These are phyloP conservation scores for Aselliscus stoliczkanus DNA, from an alignment of 2,797 vertebrate species.

Conservation along the genomic window DNA sequence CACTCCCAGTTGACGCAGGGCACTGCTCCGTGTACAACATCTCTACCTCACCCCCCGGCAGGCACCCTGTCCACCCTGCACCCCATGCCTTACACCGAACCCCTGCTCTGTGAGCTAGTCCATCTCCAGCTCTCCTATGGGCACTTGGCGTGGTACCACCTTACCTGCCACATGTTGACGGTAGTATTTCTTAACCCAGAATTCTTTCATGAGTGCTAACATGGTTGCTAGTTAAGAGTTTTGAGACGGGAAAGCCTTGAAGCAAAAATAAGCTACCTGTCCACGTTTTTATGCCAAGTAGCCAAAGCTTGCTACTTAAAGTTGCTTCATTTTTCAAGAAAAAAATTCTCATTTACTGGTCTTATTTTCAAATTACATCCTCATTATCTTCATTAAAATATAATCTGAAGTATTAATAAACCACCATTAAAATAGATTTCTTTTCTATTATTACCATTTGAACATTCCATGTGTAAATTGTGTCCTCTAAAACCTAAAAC, in stretches of 20 bases:
- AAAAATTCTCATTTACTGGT: not conserved
- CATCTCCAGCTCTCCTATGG: not conserved
- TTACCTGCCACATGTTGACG: not conserved
- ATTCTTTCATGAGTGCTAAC: not conserved
- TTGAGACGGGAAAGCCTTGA: not conserved
- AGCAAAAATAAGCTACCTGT: not conserved
- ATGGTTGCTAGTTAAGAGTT: not conserved
- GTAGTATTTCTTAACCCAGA: not conserved
- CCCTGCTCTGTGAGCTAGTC: not conserved
- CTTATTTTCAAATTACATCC: not conserved
- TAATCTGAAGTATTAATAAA: not conserved
- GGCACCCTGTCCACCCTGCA: too few relatives aligned
- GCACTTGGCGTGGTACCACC: not conserved
- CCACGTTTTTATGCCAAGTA: not conserved
- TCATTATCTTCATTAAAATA: not conserved
- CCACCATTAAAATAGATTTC: not conserved
- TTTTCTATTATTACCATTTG: not conserved
- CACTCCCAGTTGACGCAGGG: not conserved
- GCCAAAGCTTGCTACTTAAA: not conserved
- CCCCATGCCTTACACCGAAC: not conserved
- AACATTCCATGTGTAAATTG: not conserved
- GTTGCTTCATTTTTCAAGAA: not conserved
- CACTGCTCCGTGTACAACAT: not conserved
- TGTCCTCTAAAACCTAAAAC: not conserved
- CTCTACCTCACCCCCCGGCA: not conserved